These are phyloP conservation scores for Phalloptychus januarius DNA, from an alignment of 2,797 vertebrate species.

Conservation along the genomic window DNA sequence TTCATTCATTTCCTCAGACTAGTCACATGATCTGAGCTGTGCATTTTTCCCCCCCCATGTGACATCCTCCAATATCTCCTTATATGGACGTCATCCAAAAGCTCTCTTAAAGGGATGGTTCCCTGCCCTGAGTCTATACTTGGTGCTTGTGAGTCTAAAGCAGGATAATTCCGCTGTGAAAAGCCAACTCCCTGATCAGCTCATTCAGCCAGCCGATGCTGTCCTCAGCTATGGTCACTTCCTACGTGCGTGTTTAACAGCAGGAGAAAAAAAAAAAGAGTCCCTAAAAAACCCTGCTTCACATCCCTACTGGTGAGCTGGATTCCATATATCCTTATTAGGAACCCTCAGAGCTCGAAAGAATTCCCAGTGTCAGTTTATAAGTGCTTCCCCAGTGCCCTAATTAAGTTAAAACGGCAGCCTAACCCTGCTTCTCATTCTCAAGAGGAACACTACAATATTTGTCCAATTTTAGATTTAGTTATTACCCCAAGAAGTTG, in stretches of 20 bases:
- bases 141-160: slow-evolving; percentile 46
- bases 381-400: slow-evolving; percentile 61
- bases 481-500: background rate
- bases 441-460: slow-evolving; percentile 11
- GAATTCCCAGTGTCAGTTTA: slow-evolving; percentile 67
- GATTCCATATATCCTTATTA: slow-evolving; percentile 77
- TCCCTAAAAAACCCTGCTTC: slow-evolving; percentile 58
- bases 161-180: slow-evolving; percentile 45
- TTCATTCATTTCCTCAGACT: slow-evolving; percentile 73
- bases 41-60: slow-evolving; percentile 77
- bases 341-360: slow-evolving; percentile 63
- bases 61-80: slow-evolving; percentile 78
- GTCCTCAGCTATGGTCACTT: slow-evolving; percentile 59
- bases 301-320: slow-evolving; percentile 49
- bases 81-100: slow-evolving; percentile 83
- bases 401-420: slow-evolving; percentile 64
- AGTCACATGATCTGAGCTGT: slow-evolving; percentile 74
- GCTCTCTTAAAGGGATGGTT: slow-evolving; percentile 79
- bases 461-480: background rate
- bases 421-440: slow-evolving; percentile 45
- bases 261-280: slow-evolving; percentile 33
- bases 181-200: slow-evolving; percentile 54
- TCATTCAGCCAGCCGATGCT: slow-evolving; percentile 22
- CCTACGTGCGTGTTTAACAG: slow-evolving; percentile 54
- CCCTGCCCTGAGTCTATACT: slow-evolving; percentile 58